Evolutionary conservation across 37 sponge, comb jelly and placozoan genomes (phyloP), one percentile per base, ranked within the genome.

Genomic region (Ianthella basta): DNA sequence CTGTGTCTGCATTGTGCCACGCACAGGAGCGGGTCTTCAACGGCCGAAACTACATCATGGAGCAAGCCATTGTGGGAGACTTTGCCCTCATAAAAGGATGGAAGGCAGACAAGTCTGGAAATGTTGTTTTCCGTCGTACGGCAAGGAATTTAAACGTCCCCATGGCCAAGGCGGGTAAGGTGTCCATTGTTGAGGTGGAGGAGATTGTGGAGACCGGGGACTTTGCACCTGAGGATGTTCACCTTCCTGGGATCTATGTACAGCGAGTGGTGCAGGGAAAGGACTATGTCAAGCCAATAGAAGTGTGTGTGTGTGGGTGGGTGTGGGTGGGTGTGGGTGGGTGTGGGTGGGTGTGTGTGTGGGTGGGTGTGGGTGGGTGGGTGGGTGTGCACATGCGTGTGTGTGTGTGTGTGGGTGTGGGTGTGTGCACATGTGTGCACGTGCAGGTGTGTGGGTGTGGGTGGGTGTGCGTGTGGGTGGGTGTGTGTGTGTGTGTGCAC

Each of bases 181-280:
- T 90, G 24, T 94, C 97, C 20, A 94, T 98, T 29, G 99, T 90
- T 50, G 99, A 98, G 87, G 99, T 98, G 59, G 99, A 98, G 80
- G 95, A 98, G 90, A 86, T 98, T 38, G 99, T 98, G 16, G 94
- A 96, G 44, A 57, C 63, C 5, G 96, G 98, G 3, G 84, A 38
- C 18, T 80, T 98, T 41, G 79, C 77, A 12, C 95, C 97, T 56
- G 97, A 92, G 73, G 89, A 94, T 57, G 88, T 94, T 30, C 95
- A 97, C 72, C 81, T 94, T 0, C 97, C 99, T 4, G 72, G 91
- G 54, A 83, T 98, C 33, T 98, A 89, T 83, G 97, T 98, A 38
- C 82, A 98, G 30, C 83, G 97, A 63, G 79, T 98, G 0, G 73
- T 93, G 18, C 37, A 79, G 27, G 93, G 99, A 40, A 57, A 85